These are phyloP conservation scores for Eubucco bourcierii DNA, from an alignment of 2,113 vertebrate species.

Conservation along the genomic window DNA sequence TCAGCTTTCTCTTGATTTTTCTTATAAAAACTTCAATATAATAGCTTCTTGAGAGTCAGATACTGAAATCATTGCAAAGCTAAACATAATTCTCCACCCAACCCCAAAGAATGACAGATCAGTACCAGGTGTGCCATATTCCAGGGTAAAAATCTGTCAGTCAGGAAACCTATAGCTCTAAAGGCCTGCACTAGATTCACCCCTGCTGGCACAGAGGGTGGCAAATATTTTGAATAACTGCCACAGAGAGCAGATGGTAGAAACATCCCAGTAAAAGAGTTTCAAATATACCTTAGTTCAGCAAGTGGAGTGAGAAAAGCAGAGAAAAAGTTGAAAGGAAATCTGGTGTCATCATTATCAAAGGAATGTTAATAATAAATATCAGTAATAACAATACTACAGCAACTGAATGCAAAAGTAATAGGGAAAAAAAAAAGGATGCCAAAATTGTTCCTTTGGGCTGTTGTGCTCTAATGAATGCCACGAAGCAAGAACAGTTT, in stretches of 20 bases:
- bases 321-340: neutral
- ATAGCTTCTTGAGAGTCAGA: neutral
- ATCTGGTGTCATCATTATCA: neutral
- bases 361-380: neutral
- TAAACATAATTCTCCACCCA: neutral
- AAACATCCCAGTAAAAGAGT: neutral
- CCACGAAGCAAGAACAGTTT: neutral
- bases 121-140: neutral
- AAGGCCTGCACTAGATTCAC: neutral
- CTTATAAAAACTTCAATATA: neutral
- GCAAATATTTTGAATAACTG: constrained; percentile 43
- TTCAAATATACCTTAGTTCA: constrained; percentile 1
- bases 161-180: neutral
- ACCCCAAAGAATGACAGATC: neutral
- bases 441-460: neutral
- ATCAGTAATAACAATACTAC: neutral
- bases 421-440: neutral
- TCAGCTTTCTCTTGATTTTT: neutral
- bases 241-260: constrained; percentile 21
- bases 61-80: neutral
- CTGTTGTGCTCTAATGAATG: neutral
- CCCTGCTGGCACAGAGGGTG: neutral
- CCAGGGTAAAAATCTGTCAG: neutral
- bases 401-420: neutral
- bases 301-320: neutral